Evolutionary conservation across 64 coral and sea anemone genomes (phyloP).

Genomic region (Catalaphyllia jardinei): DNA sequence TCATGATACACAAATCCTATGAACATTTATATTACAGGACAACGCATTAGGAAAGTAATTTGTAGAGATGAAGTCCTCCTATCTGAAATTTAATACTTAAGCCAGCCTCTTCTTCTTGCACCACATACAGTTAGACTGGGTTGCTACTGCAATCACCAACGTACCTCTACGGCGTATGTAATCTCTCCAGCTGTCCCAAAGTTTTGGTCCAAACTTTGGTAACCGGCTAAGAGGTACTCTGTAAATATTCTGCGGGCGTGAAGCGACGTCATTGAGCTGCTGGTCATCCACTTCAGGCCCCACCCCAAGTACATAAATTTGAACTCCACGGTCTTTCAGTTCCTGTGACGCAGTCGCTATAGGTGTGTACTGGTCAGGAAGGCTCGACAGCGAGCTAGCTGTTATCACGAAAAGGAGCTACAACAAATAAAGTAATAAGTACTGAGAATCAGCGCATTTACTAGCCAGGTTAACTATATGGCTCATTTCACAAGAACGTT

Average conservation of each 20-base stretch:
- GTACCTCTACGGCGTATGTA: slow-evolving; percentile 42
- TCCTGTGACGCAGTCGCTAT: neutral
- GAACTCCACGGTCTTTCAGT: slow-evolving; percentile 46
- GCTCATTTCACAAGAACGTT: too few relatives aligned
- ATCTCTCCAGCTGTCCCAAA: slow-evolving; percentile 35
- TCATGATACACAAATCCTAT: too few relatives aligned
- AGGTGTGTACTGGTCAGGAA: slow-evolving; percentile 24
- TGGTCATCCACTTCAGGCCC: slow-evolving; percentile 40
- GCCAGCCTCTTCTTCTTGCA: neutral
- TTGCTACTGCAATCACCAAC: neutral
- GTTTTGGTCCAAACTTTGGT: slow-evolving; percentile 31
- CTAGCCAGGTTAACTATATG: too few relatives aligned
- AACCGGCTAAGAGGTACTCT: slow-evolving; percentile 17
- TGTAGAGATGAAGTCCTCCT: too few relatives aligned
- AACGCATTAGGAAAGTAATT: too few relatives aligned
- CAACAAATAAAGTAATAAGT: neutral
- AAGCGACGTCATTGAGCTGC: slow-evolving; percentile 59
- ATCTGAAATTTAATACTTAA: neutral
- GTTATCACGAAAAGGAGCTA: slow-evolving; percentile 57
- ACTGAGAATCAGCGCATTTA: neutral
- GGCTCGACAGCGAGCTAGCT: slow-evolving; percentile 29
- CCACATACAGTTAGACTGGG: too few relatives aligned
- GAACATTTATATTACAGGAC: too few relatives aligned
- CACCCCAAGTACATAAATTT: slow-evolving; percentile 33
- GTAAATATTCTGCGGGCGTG: slow-evolving; percentile 43